A percentile compares a stretch with the other conserved stretches of the same genome.
phyloP scores from a whole-genome alignment of 2,888 invertebrate genomes.

The Nomada ruficornis region DNA sequence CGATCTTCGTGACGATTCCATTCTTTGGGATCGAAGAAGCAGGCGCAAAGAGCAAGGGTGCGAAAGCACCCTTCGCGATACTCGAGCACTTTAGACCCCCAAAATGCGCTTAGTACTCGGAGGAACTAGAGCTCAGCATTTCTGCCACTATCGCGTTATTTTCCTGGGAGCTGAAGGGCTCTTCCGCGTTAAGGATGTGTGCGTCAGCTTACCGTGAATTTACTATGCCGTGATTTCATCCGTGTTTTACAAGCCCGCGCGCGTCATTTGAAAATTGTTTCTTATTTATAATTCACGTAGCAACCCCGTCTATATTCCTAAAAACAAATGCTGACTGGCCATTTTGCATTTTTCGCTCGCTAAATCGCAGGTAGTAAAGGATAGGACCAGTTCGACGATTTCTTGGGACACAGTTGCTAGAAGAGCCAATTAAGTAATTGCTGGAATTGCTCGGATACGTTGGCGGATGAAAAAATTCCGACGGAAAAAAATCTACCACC shows the following conservation, averaged over 20 bases:
- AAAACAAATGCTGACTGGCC: too few species aligned
- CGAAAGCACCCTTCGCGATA: conserved; percentile 53
- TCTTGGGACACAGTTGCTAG: conserved; percentile 42
- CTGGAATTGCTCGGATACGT: conserved; percentile 45
- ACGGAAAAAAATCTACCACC: background rate
- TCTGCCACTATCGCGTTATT: conserved; percentile 71
- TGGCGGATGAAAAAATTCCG: conserved; percentile 44
- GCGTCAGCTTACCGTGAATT: conserved; percentile 50
- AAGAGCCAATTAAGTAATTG: conserved; percentile 59
- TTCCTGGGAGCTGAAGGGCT: conserved; percentile 60
- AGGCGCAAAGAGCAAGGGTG: conserved; percentile 36
- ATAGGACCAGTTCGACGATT: background rate
- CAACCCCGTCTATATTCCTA: too few species aligned
- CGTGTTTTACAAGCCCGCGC: background rate
- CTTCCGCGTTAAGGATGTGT: conserved; percentile 52
- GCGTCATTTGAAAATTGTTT: conserved; percentile 1
- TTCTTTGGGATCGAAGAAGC: conserved; percentile 37
- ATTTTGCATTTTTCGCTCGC: background rate
- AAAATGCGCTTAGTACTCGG: conserved; percentile 61
- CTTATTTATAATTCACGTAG: background rate
- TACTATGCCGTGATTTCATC: conserved; percentile 31
- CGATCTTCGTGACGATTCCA: conserved; percentile 43
- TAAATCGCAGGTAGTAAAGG: background rate
- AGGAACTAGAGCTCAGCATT: conserved; percentile 70
- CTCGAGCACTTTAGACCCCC: conserved; percentile 65